Evolutionary conservation across 2,113 vertebrate genomes (phyloP).

Genomic region (human): DNA sequence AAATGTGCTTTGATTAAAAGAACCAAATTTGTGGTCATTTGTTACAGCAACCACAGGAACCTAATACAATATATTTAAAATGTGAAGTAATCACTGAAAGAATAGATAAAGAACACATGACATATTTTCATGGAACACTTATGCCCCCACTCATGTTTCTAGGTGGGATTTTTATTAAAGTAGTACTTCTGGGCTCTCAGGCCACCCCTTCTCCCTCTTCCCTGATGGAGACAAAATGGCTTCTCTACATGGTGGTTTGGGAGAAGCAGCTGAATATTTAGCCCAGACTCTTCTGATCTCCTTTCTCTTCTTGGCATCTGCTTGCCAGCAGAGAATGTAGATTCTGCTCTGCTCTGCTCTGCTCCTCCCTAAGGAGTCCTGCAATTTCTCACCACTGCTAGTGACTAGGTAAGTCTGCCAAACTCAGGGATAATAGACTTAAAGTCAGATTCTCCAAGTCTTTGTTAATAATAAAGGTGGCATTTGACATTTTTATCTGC

Average conservation of each 20-base stretch:
- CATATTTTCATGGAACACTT: neutral
- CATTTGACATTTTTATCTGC: neutral
- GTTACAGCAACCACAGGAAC: neutral
- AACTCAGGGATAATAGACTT: neutral
- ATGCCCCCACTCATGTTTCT: neutral
- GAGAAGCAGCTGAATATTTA: neutral
- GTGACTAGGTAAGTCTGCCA: neutral
- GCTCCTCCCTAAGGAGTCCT: neutral
- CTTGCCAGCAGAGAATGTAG: neutral
- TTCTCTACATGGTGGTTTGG: neutral
- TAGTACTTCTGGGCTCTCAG: neutral
- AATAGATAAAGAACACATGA: neutral
- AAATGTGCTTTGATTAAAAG: neutral
- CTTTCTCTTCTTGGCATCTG: neutral
- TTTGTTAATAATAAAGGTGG: neutral
- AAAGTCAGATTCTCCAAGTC: neutral
- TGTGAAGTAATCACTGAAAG: neutral
- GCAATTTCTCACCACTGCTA: neutral
- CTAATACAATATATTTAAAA: neutral
- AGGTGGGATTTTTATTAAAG: neutral
- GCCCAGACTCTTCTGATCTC: neutral
- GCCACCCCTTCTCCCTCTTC: neutral
- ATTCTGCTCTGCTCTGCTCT: neutral
- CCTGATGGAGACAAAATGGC: neutral
- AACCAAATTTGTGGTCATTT: neutral